Evolutionary conservation across 1,140 invertebrate genomes (phyloP).

Genomic region (Ceratosolen fusciceps): DNA sequence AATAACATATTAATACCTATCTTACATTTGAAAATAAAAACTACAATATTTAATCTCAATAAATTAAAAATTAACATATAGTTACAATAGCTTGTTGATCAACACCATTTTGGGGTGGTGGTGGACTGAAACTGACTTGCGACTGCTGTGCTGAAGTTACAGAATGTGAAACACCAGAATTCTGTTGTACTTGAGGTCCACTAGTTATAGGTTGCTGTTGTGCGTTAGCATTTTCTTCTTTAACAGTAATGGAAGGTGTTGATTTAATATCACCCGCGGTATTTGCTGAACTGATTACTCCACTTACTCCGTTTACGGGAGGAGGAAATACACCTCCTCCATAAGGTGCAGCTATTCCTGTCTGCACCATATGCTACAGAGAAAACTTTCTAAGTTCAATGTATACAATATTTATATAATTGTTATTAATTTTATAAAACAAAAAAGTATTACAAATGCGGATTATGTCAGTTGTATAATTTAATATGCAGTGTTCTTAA

Average conservation of each 20-base stretch:
- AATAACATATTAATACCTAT: too few species aligned
- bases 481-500: too few species aligned
- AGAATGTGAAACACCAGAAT: constrained; percentile 61
- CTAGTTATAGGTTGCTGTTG: constrained; percentile 62
- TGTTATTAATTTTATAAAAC: too few species aligned
- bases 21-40: too few species aligned
- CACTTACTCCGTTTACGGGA: constrained; percentile 78
- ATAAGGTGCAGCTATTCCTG: constrained; percentile 90
- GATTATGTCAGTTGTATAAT: too few species aligned
- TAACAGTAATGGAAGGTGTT: constrained; percentile 60
- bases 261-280: constrained; percentile 68
- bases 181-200: constrained; percentile 62
- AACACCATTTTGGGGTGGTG: constrained; percentile 68
- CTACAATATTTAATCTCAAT: too few species aligned
- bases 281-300: constrained; percentile 71
- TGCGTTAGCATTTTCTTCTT: constrained; percentile 63
- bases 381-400: neutral
- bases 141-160: constrained; percentile 62
- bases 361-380: constrained; percentile 94
- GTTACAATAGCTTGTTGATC: constrained; percentile 69
- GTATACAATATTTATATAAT: too few species aligned
- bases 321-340: constrained; percentile 83
- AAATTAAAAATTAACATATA: too few species aligned
- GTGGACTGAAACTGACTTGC: constrained; percentile 67
- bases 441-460: too few species aligned